Base-by-base conservation (phyloP, 1,140 invertebrate genomes). In the Brachionus angularis region DNA sequence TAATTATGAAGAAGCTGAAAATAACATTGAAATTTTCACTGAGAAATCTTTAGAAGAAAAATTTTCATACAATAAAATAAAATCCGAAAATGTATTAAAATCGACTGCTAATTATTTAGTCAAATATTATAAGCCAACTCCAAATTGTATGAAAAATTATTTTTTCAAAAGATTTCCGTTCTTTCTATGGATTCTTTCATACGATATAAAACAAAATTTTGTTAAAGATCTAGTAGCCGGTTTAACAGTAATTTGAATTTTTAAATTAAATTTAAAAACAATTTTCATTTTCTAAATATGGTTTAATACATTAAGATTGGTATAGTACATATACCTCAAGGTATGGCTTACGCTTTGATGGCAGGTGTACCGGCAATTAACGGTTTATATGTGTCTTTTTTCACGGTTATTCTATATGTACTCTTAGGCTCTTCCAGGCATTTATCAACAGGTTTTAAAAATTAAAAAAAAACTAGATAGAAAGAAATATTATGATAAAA, bases 351-450 rank as follows among this genome's bases (percentile, higher is more conserved):
- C 82, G 90, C 90, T 4, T 80, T 96, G 61, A 79, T 96, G 49
- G 91, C 89, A 0, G 89, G 89, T 72, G 87, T 95, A 0, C 88
- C 89, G 0, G 89, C 93, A 0, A 88, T 95, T 29, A 86, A 89
- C 67, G 94, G 94, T 3, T 86, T 97, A 2, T 96, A 96, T 79
- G 93, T 93, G 85, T 92, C 91, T 0, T 91, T 96, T 75, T 94
- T 96, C 81, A 91, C 93, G 1, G 88, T 91, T 0, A 78, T 96
- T 0, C 83, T 94, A 4, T 97, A 97, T 78, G 86, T 89, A 53
- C 81, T 96, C 47, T 86, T 96, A 64, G 93, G 92, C 29, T 95
- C 93, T 7, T 96, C 93, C 1, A 85, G 86, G 47, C 93, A 96
- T 76, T 87, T 91, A 18, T 96, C 93, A 1, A 89, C 96, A 82